Conservation (phyloP, 2,888 invertebrate species). For the Agrochola macilenta region DNA sequence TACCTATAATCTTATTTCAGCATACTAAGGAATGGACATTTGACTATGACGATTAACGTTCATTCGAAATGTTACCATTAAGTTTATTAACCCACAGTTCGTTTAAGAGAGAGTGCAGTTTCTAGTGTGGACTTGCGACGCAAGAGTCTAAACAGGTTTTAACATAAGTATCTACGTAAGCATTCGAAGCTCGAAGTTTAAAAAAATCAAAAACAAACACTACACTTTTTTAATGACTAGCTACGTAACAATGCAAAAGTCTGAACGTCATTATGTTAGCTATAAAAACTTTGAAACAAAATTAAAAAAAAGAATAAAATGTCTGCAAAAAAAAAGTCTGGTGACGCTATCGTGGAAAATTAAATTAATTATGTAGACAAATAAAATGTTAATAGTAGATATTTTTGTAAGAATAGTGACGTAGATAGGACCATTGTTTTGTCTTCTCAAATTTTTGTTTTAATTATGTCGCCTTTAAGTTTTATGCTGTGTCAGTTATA, state of each 20-base stretch:
- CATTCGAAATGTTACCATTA: slow-evolving; percentile 54
- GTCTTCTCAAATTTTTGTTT: neutral
- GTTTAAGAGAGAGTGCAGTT: slow-evolving; percentile 72
- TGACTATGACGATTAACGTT: slow-evolving; percentile 34
- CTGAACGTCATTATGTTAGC: neutral
- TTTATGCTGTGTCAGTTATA: neutral
- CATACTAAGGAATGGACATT: slow-evolving; percentile 13
- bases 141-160: slow-evolving; percentile 71
- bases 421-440: slow-evolving; percentile 23
- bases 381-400: neutral
- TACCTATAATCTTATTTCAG: slow-evolving; percentile 2
- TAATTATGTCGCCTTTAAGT: neutral
- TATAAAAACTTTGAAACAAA: neutral
- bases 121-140: slow-evolving; percentile 63
- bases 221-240: neutral
- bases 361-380: neutral
- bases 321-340: neutral
- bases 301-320: neutral
- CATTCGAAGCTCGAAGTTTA: slow-evolving; percentile 9
- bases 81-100: slow-evolving; percentile 63
- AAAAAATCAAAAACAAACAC: slow-evolving; percentile 17
- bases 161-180: slow-evolving; percentile 42
- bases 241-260: neutral
- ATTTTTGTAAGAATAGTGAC: slow-evolving; percentile 1
- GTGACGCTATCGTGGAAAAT: neutral